Percentiles rank a stretch among this genome's conserved stretches.
These are phyloP conservation scores for Nomada goodeniana DNA, from an alignment of 2,888 invertebrate genomes.

Conservation along the genomic window DNA sequence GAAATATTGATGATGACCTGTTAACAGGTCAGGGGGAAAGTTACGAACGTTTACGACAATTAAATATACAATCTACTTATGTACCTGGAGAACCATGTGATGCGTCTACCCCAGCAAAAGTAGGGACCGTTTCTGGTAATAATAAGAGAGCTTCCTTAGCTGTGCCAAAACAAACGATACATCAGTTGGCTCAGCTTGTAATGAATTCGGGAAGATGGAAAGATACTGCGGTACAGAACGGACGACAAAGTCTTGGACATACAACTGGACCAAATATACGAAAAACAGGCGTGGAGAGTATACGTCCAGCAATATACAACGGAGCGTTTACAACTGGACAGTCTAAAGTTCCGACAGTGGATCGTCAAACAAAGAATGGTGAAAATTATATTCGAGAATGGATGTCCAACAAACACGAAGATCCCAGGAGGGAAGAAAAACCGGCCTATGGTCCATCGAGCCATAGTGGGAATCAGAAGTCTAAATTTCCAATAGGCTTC, in stretches of 20 bases:
- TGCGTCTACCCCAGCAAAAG: conserved; percentile 81
- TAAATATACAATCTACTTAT: conserved; percentile 63
- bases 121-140: conserved; percentile 22
- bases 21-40: conserved; percentile 78
- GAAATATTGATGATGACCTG: conserved; percentile 63
- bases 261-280: conserved; percentile 8
- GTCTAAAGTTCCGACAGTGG: background rate
- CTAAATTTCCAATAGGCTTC: conserved; percentile 71
- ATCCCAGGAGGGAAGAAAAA: conserved; percentile 15
- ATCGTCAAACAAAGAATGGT: conserved; percentile 8
- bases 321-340: background rate
- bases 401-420: conserved; percentile 28
- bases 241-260: conserved; percentile 23
- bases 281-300: background rate
- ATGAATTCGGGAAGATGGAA: conserved; percentile 83
- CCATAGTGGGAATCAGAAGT: conserved; percentile 28
- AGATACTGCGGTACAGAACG: conserved; percentile 60
- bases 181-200: conserved; percentile 80
- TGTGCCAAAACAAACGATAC: conserved; percentile 79
- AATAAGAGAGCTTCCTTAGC: conserved; percentile 24
- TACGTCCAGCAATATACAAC: conserved; percentile 12
- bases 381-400: conserved; percentile 24
- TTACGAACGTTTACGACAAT: conserved; percentile 76
- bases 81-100: conserved; percentile 73
- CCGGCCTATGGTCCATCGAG: background rate